Evolutionary conservation across 1,140 invertebrate genomes (phyloP).

Genomic region (Hycleus cichorii): DNA sequence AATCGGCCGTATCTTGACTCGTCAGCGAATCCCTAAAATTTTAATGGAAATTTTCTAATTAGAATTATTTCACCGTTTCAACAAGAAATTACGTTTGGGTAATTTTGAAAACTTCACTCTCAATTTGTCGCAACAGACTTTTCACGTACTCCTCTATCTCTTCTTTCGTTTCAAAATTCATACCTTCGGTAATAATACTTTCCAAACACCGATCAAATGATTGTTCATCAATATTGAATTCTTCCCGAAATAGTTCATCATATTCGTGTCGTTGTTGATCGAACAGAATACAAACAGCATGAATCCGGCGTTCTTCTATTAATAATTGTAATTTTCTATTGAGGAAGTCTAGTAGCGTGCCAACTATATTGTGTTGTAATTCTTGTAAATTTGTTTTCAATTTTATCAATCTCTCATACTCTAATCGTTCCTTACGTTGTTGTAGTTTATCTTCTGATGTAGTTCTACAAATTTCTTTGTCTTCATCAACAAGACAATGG

Average conservation of each 20-base stretch:
- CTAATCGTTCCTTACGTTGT: slow-evolving; percentile 35
- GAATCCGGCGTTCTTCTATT: slow-evolving; percentile 62
- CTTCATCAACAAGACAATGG: slow-evolving; percentile 50
- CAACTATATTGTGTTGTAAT: slow-evolving; percentile 56
- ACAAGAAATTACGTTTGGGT: too few species aligned
- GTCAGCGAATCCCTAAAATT: slow-evolving; percentile 9
- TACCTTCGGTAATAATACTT: slow-evolving; percentile 53
- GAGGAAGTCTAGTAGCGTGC: slow-evolving; percentile 61
- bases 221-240: slow-evolving; percentile 47
- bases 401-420: slow-evolving; percentile 9
- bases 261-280: slow-evolving; percentile 60
- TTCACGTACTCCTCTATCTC: slow-evolving; percentile 49
- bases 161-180: slow-evolving; percentile 50
- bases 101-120: slow-evolving; percentile 42
- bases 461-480: slow-evolving; percentile 43
- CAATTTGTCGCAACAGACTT: slow-evolving; percentile 50
- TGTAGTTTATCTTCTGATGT: slow-evolving; percentile 42
- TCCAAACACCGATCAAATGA: slow-evolving; percentile 57
- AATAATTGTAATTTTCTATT: slow-evolving; percentile 66
- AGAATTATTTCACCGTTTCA: background rate
- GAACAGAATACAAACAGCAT: slow-evolving; percentile 59
- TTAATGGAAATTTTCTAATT: background rate
- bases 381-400: slow-evolving; percentile 44
- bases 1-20: slow-evolving; percentile 50
- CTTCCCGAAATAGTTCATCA: slow-evolving; percentile 67